Evolutionary conservation across 2,113 vertebrate species (phyloP).

Genomic region (crab-eating macaque (Macaca fascicularis)): DNA sequence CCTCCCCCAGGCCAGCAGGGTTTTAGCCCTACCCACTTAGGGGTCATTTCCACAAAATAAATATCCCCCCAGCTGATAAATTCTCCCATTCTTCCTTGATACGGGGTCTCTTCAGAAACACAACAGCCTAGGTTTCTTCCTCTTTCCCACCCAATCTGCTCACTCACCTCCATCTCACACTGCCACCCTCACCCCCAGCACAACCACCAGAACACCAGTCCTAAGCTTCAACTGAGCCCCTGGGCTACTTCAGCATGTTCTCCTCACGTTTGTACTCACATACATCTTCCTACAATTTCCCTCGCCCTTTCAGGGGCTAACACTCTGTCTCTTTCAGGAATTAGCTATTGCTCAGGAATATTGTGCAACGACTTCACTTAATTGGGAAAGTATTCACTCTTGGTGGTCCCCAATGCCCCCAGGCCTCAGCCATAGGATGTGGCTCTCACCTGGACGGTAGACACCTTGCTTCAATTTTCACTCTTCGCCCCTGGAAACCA

Average conservation of each 20-base stretch:
- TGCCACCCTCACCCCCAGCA: accelerated
- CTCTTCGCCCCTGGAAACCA: not conserved
- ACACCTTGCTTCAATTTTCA: not conserved
- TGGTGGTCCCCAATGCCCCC: not conserved
- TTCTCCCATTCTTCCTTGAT: not conserved
- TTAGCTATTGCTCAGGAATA: not conserved
- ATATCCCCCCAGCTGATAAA: not conserved
- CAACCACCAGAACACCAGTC: not conserved
- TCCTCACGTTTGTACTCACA: not conserved
- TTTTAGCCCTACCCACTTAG: not conserved
- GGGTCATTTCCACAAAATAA: not conserved
- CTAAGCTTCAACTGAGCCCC: not conserved
- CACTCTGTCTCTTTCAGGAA: not conserved
- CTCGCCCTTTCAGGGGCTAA: not conserved
- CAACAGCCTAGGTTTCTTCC: not conserved
- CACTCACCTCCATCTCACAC: accelerated
- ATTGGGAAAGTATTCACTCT: not conserved
- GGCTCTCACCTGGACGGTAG: not conserved
- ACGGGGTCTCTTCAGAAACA: not conserved
- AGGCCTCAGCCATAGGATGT: accelerated
- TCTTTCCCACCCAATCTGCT: not conserved
- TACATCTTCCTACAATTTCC: not conserved
- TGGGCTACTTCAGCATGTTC: accelerated
- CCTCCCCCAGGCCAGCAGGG: not conserved
- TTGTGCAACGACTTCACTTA: not conserved